Evolutionary conservation across 2,113 vertebrate species (phyloP).

Genomic region (Morphnarchus princeps): DNA sequence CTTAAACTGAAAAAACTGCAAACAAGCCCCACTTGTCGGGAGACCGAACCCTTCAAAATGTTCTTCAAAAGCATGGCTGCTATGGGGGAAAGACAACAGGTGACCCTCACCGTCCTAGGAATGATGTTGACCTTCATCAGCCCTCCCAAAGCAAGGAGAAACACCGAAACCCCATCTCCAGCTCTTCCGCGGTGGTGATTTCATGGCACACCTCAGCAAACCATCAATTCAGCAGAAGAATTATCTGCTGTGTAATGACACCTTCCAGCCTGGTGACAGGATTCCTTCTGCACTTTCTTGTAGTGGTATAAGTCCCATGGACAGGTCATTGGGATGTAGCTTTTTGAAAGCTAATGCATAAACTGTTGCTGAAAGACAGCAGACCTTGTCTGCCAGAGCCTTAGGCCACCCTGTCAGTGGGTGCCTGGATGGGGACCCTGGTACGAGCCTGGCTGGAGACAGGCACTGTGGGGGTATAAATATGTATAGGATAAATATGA

Average conservation of each 20-base stretch:
- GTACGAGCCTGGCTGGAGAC: not conserved
- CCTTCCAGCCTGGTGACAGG: slow-evolving; percentile 14
- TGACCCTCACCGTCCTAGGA: not conserved
- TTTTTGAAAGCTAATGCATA: not conserved
- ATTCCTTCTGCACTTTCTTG: not conserved
- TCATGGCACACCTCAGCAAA: slow-evolving; percentile 28
- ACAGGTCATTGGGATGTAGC: not conserved
- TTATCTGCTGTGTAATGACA: not conserved
- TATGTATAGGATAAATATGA: not conserved
- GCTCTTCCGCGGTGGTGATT: not conserved
- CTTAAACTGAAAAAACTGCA: not conserved
- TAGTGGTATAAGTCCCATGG: not conserved
- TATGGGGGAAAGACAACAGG: not conserved
- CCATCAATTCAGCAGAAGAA: slow-evolving; percentile 19
- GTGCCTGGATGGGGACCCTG: not conserved
- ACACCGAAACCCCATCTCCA: not conserved
- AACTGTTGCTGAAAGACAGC: not conserved
- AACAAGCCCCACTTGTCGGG: not conserved
- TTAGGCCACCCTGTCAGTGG: not conserved
- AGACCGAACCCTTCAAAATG: not conserved
- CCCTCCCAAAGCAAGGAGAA: not conserved
- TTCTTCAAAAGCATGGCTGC: not conserved
- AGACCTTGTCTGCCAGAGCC: not conserved
- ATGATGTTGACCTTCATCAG: not conserved
- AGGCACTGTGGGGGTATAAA: not conserved